Evolutionary conservation across 1,140 invertebrate genomes (phyloP).

Genomic region (Parapsyche elsis): DNA sequence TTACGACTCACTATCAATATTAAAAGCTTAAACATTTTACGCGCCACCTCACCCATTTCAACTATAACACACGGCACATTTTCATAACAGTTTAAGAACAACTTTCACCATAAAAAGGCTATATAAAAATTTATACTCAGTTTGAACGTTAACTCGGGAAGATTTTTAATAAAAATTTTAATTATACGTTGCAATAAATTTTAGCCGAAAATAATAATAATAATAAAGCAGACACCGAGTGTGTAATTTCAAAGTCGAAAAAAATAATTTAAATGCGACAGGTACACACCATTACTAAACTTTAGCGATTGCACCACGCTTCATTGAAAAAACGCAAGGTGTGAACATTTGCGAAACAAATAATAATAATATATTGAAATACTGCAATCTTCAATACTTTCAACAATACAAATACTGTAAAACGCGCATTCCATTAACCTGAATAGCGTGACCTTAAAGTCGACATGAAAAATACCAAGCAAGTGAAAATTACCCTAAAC

Average conservation of each 20-base stretch:
- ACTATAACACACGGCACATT: not conserved
- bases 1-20: too few relatives aligned
- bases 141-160: too few relatives aligned
- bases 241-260: conserved; percentile 4
- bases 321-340: not conserved
- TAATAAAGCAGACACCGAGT: too few relatives aligned
- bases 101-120: conserved; percentile 14
- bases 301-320: not conserved
- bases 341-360: too few relatives aligned
- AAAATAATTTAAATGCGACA: not conserved
- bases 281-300: not conserved
- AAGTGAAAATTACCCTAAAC: too few relatives aligned
- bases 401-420: not conserved
- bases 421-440: conserved; percentile 1
- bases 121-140: not conserved
- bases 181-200: too few relatives aligned
- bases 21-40: too few relatives aligned
- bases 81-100: conserved; percentile 14
- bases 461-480: not conserved
- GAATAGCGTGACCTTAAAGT: not conserved
- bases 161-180: too few relatives aligned
- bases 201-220: too few relatives aligned
- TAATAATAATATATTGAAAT: too few relatives aligned
- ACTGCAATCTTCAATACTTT: not conserved
- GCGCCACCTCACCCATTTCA: too few relatives aligned